Evolutionary conservation across 2,113 vertebrate genomes (phyloP).

Genomic region (Clarias macrocephalus): DNA sequence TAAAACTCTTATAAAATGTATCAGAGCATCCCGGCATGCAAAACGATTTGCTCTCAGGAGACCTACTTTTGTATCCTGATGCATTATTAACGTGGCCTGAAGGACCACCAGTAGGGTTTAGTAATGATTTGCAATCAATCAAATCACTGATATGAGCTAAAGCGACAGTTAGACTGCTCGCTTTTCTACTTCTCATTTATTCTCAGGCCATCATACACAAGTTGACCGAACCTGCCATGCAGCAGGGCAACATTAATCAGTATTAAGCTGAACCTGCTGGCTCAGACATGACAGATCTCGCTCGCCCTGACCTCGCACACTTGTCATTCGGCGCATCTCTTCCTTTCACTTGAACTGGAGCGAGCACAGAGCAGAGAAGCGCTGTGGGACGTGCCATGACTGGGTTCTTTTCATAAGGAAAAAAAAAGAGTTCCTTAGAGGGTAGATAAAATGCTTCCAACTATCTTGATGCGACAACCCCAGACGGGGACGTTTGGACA

Average conservation of each 20-base stretch:
- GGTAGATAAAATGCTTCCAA: conserved; percentile 34
- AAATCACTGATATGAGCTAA: conserved; percentile 15
- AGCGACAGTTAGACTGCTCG: neutral
- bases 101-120: conserved; percentile 31
- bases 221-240: conserved; percentile 17
- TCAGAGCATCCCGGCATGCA: neutral
- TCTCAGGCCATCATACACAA: conserved; percentile 30
- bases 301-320: conserved; percentile 40
- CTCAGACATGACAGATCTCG: conserved; percentile 51
- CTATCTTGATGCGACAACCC: conserved; percentile 24
- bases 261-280: conserved; percentile 46
- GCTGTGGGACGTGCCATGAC: conserved; percentile 40
- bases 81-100: conserved; percentile 33
- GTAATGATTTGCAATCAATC: conserved; percentile 44
- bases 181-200: conserved; percentile 38
- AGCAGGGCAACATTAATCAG: conserved; percentile 47
- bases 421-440: conserved; percentile 30
- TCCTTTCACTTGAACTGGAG: conserved; percentile 40
- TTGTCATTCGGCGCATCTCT: conserved; percentile 41
- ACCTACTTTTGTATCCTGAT: neutral
- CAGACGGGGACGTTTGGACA: conserved; percentile 43
- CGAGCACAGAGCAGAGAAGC: conserved; percentile 14
- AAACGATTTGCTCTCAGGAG: conserved; percentile 24
- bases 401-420: conserved; percentile 22
- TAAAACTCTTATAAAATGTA: conserved; percentile 1